A percentile compares a stretch with the other conserved stretches of the same genome.
These are phyloP conservation scores for Eupithecia insigniata DNA, from an alignment of 2,888 invertebrate genomes.

Conservation along the genomic window DNA sequence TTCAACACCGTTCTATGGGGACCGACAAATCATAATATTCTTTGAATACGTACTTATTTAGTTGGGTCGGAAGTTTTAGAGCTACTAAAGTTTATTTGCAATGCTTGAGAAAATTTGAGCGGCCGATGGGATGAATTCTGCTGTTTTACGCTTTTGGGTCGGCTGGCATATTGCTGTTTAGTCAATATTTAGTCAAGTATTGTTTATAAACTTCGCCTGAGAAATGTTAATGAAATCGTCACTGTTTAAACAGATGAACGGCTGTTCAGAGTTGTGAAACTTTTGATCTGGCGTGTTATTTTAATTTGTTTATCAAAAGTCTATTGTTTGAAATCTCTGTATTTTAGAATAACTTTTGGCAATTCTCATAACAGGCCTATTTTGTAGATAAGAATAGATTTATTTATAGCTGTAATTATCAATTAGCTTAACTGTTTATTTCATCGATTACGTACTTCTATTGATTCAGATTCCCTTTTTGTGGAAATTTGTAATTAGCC, in stretches of 20 bases:
- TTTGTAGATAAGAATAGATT: neutral
- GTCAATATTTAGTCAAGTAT: slow-evolving; percentile 32
- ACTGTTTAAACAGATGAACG: slow-evolving; percentile 19
- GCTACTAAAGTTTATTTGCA: slow-evolving; percentile 77
- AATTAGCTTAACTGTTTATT: neutral
- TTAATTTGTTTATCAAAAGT: slow-evolving; percentile 15
- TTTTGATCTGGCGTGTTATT: slow-evolving; percentile 14
- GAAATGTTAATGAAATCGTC: slow-evolving; percentile 23
- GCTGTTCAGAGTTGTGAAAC: slow-evolving; percentile 10
- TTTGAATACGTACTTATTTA: slow-evolving; percentile 79
- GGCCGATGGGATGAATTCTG: slow-evolving; percentile 48
- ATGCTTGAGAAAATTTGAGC: slow-evolving; percentile 58
- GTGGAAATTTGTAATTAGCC: too few relatives aligned
- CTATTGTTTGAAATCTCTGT: slow-evolving; percentile 3
- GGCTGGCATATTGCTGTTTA: slow-evolving; percentile 41
- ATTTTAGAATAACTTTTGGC: neutral
- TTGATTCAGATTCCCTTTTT: too few relatives aligned
- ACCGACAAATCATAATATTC: slow-evolving; percentile 81
- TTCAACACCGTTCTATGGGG: slow-evolving; percentile 75
- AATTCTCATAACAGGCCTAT: neutral
- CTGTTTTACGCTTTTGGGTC: slow-evolving; percentile 43
- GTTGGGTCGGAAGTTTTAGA: slow-evolving; percentile 75
- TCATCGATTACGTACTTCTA: neutral
- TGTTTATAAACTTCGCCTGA: slow-evolving; percentile 31
- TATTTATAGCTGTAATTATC: neutral